These are phyloP conservation scores for Papilio aristodemus DNA, from an alignment of 1,140 invertebrate genomes.

Conservation along the genomic window DNA sequence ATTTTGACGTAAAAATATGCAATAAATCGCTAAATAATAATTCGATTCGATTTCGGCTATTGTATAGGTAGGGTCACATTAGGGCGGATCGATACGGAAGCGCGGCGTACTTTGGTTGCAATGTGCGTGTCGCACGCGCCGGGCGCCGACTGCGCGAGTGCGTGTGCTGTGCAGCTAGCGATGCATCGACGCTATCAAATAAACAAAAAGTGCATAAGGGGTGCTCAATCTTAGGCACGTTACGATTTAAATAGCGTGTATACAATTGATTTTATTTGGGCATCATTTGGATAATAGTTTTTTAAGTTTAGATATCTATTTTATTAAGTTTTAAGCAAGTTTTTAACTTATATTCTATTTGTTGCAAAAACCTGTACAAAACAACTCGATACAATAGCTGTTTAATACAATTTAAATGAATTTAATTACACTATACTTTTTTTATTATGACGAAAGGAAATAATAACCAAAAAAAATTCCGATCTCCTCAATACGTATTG, in stretches of 20 bases:
- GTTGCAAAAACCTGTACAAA: no score
- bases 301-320: no score
- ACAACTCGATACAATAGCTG: no score
- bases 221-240: constrained; percentile 55
- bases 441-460: no score
- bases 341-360: no score
- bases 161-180: constrained; percentile 60
- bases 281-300: no score
- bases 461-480: no score
- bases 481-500: no score
- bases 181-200: constrained; percentile 70
- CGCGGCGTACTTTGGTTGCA: constrained; percentile 41
- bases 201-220: constrained; percentile 69
- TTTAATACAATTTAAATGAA: no score
- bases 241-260: constrained; percentile 47
- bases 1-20: background rate
- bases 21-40: background rate
- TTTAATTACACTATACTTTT: no score
- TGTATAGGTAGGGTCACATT: constrained; percentile 42
- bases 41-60: background rate
- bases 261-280: no score
- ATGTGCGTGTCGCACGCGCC: constrained; percentile 67
- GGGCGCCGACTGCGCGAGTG: constrained; percentile 58
- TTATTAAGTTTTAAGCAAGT: no score
- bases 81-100: constrained; percentile 36